Conservation (phyloP, 2,888 invertebrate species). For the Pyralis farinalis region DNA sequence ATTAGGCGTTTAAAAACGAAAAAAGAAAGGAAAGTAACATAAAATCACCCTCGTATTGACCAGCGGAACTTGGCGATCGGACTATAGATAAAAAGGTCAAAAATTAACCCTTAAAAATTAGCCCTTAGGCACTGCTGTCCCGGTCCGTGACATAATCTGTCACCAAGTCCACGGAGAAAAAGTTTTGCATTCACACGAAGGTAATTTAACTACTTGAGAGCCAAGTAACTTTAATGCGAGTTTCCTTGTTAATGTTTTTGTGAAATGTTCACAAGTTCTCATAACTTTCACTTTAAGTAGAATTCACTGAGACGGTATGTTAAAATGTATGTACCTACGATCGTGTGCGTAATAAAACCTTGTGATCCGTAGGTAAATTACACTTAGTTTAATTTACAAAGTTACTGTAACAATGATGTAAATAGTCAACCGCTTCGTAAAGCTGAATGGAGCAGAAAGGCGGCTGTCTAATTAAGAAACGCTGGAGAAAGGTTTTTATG, state of each 20-base stretch:
- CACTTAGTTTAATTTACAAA: not conserved
- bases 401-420: not conserved
- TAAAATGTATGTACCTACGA: not conserved
- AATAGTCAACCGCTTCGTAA: not conserved
- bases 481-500: too few species aligned
- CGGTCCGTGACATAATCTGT: too few species aligned
- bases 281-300: slow-evolving; percentile 6
- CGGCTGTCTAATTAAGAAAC: not conserved
- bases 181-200: too few species aligned
- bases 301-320: slow-evolving; percentile 1
- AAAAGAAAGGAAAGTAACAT: too few species aligned
- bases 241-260: slow-evolving; percentile 9
- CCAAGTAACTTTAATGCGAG: slow-evolving; percentile 6
- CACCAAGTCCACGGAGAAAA: too few species aligned
- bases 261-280: slow-evolving; percentile 7
- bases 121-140: too few species aligned
- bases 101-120: too few species aligned
- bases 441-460: not conserved
- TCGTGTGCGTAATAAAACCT: not conserved
- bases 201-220: not conserved
- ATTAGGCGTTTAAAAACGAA: too few species aligned
- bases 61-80: too few species aligned
- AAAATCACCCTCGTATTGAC: too few species aligned
- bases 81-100: too few species aligned
- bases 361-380: slow-evolving; percentile 2